A percentile compares a stretch with the other conserved stretches of the same genome.
Conservation (phyloP, 2,888 invertebrate species). For the Litoditis marina region DNA sequence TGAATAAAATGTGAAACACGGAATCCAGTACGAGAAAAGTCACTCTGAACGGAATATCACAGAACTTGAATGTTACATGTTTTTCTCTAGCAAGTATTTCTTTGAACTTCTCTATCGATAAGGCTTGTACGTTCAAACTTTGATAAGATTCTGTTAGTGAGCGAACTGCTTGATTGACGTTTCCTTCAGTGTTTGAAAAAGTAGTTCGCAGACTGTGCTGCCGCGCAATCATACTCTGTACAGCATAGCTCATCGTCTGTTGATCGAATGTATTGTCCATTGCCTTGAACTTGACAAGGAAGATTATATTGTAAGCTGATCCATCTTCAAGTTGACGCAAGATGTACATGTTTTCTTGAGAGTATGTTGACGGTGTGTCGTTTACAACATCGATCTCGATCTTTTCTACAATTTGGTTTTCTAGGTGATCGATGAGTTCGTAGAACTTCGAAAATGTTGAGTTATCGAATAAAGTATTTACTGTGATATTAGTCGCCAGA, state of each 20-base stretch:
- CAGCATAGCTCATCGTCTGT: constrained; percentile 16
- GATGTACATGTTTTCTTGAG: constrained; percentile 56
- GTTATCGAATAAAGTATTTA: constrained; percentile 39
- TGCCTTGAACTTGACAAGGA: constrained; percentile 29
- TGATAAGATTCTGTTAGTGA: constrained; percentile 44
- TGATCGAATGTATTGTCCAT: constrained; percentile 17
- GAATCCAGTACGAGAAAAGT: neutral
- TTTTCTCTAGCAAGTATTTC: neutral
- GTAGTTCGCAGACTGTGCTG: constrained; percentile 41
- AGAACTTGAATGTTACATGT: constrained; percentile 1
- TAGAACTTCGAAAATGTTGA: constrained; percentile 30
- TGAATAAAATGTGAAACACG: constrained; percentile 25
- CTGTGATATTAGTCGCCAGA: constrained; percentile 18
- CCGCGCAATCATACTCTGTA: constrained; percentile 30
- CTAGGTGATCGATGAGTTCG: too few species aligned
- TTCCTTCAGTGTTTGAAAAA: constrained; percentile 10
- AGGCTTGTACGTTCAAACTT: constrained; percentile 6
- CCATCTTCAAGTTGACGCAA: constrained; percentile 35
- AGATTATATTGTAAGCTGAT: constrained; percentile 52
- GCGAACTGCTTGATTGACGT: constrained; percentile 26
- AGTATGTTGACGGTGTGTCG: constrained; percentile 33
- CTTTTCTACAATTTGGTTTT: neutral
- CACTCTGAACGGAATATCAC: neutral
- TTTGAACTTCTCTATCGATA: neutral
- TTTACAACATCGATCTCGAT: too few species aligned